A percentile compares a stretch with the other conserved stretches of the same genome.
Conservation (phyloP, 37 sponge, comb jelly and placozoan genomes). For the Chondrosia reniformis region DNA sequence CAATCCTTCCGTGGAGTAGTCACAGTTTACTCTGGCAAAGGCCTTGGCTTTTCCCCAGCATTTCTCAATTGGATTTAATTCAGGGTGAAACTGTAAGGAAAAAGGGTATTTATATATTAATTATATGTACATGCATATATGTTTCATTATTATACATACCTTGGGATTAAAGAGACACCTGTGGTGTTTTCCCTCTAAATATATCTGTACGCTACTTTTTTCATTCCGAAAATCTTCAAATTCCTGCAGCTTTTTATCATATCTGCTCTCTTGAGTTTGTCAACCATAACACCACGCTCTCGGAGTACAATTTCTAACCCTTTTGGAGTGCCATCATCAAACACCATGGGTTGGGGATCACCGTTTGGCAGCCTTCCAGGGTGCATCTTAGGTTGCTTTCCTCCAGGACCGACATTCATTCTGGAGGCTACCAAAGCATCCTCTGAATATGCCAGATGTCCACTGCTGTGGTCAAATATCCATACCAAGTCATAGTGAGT, state of each 20-base stretch:
- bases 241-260: constrained; percentile 31
- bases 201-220: constrained; percentile 20
- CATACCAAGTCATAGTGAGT: no score
- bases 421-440: constrained; percentile 24
- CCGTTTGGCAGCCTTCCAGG: constrained; percentile 38
- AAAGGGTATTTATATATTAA: no score
- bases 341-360: constrained; percentile 20
- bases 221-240: constrained; percentile 32
- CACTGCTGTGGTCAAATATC: constrained; percentile 38
- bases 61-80: constrained; percentile 47
- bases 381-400: constrained; percentile 46
- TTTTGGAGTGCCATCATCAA: constrained; percentile 30
- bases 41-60: constrained; percentile 36
- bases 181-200: constrained; percentile 24
- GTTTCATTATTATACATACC: no score
- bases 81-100: constrained; percentile 52
- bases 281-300: constrained; percentile 49
- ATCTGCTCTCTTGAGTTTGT: constrained; percentile 33
- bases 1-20: constrained; percentile 30
- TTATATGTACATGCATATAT: no score
- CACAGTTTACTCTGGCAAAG: constrained; percentile 26
- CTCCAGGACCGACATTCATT: constrained; percentile 61
- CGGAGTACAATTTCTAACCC: constrained; percentile 26
- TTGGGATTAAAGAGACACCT: constrained; percentile 37
- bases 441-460: constrained; percentile 17